Evolutionary conservation across 23 tunicate genomes (phyloP).

Genomic region (Phallusia fumigata): DNA sequence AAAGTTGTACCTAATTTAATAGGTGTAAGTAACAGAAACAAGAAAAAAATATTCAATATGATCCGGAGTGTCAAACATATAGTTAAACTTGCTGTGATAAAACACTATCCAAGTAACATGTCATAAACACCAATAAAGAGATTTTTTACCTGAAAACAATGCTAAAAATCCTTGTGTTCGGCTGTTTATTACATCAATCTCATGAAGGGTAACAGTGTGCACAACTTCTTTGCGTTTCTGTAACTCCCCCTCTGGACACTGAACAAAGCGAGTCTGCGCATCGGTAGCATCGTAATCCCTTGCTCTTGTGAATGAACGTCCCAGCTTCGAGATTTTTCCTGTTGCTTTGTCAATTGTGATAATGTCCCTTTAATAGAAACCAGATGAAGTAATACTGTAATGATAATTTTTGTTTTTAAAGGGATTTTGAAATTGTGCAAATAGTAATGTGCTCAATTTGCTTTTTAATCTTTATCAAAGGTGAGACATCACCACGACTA

Average conservation of each 20-base stretch:
- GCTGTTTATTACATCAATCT: conserved; percentile 98
- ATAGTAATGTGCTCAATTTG: no score
- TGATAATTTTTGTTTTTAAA: neutral
- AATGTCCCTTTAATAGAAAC: conserved; percentile 58
- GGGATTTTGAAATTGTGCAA: no score
- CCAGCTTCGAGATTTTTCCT: conserved; percentile 87
- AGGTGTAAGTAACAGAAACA: no score
- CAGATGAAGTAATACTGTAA: neutral
- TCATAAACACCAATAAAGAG: neutral
- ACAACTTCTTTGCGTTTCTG: conserved; percentile 98
- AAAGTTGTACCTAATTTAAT: no score
- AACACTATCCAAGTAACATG: no score
- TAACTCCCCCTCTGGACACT: conserved; percentile 98
- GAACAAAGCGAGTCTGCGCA: conserved; percentile 83
- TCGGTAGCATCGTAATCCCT: conserved; percentile 96
- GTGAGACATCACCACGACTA: no score
- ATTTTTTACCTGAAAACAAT: conserved; percentile 64
- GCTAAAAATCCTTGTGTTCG: conserved; percentile 98
- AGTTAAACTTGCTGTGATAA: no score
- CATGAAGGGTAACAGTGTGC: conserved; percentile 97
- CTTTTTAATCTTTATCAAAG: no score
- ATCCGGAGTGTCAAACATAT: no score
- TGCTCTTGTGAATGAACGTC: conserved; percentile 93
- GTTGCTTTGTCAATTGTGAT: conserved; percentile 97
- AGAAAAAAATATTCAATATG: no score